Evolutionary conservation across 2,113 vertebrate species (phyloP).

Genomic region (Malurus alboscapulatus): DNA sequence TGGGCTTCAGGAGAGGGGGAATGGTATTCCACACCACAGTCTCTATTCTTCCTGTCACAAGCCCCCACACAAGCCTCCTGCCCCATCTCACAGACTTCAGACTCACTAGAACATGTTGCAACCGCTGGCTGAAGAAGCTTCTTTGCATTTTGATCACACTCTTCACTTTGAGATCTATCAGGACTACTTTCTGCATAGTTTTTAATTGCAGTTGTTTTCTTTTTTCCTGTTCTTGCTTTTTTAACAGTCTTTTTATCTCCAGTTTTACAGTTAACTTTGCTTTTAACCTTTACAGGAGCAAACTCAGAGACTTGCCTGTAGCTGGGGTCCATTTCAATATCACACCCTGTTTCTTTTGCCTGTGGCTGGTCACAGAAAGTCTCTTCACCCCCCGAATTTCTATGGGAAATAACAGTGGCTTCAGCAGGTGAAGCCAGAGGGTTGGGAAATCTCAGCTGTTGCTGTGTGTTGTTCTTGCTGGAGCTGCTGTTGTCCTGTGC

Average conservation of each 20-base stretch:
- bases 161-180: background rate
- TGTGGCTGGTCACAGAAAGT: background rate
- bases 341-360: background rate
- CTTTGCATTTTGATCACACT: background rate
- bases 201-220: background rate
- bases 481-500: background rate
- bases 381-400: background rate
- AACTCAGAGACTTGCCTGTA: background rate
- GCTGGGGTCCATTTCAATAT: background rate
- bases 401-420: background rate
- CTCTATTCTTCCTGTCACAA: background rate
- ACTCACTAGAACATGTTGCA: background rate
- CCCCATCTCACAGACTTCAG: background rate
- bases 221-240: background rate
- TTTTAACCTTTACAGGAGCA: constrained; percentile 34
- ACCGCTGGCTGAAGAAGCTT: background rate
- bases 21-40: background rate
- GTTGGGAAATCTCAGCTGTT: background rate
- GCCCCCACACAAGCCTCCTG: background rate
- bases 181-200: background rate
- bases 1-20: background rate
- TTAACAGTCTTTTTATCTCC: background rate
- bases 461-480: background rate
- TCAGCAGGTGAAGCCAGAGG: background rate
- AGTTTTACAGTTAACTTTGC: background rate